Conservation (phyloP, 2,888 invertebrate species). For the Busseola fusca region DNA sequence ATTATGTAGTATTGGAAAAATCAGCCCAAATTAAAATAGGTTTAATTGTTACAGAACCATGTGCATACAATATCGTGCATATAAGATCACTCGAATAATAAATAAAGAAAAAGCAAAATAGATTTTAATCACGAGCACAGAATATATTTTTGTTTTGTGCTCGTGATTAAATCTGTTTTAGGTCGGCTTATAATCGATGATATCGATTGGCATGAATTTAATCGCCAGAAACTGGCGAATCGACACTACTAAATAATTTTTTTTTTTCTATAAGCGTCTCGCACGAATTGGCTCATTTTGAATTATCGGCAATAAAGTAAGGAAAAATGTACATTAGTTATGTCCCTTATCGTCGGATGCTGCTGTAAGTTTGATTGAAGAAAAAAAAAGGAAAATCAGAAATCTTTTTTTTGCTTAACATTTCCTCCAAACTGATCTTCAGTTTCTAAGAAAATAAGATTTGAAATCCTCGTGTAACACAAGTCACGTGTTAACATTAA, state of each 20-base stretch:
- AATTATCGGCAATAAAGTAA: too few species aligned
- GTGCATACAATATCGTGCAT: background rate
- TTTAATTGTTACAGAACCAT: background rate
- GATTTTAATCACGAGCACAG: background rate
- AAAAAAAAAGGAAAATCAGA: background rate
- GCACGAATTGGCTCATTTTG: too few species aligned
- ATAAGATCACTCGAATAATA: background rate
- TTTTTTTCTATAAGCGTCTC: too few species aligned
- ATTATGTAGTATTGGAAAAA: too few species aligned
- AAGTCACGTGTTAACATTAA: constrained; percentile 5
- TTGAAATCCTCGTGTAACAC: constrained; percentile 16
- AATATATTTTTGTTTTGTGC: background rate
- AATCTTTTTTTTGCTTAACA: too few species aligned
- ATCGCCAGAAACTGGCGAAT: too few species aligned
- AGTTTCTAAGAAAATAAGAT: background rate
- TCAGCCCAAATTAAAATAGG: background rate
- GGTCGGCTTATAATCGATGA: too few species aligned
- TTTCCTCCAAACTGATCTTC: too few species aligned
- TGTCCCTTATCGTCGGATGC: background rate
- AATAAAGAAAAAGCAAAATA: background rate
- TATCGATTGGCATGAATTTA: too few species aligned
- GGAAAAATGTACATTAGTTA: too few species aligned
- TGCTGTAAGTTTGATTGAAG: background rate
- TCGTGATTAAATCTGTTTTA: too few species aligned
- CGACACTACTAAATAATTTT: too few species aligned